Evolutionary conservation across 2,113 vertebrate species (phyloP).

Genomic region (Scolopax mira): DNA sequence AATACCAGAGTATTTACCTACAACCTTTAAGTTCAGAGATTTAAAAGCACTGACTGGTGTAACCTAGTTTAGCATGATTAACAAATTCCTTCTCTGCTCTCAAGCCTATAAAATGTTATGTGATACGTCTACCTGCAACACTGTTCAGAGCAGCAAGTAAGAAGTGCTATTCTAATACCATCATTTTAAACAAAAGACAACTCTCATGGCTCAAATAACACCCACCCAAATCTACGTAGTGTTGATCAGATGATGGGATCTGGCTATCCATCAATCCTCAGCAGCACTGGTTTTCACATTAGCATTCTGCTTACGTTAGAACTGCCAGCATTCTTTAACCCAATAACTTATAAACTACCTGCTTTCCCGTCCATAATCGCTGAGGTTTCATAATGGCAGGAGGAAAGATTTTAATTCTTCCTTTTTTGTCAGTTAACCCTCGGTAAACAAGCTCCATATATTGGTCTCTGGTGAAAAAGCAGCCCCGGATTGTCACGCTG

Average conservation of each 20-base stretch:
- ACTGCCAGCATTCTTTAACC: background rate
- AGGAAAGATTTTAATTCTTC: constrained; percentile 81
- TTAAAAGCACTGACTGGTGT: background rate
- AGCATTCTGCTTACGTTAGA: background rate
- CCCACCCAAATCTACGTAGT: background rate
- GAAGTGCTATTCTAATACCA: background rate
- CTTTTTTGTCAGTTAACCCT: constrained; percentile 89
- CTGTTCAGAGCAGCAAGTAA: background rate
- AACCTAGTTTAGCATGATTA: background rate
- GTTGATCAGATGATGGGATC: background rate
- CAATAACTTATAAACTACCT: constrained; percentile 74
- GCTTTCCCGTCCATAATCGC: constrained; percentile 94
- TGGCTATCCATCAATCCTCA: background rate
- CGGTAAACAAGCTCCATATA: constrained; percentile 93
- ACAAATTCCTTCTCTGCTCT: background rate
- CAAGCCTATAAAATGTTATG: background rate
- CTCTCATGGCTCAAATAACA: background rate
- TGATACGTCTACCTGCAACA: background rate
- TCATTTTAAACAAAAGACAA: background rate
- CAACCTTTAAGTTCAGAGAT: background rate
- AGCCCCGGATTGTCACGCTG: constrained; percentile 90
- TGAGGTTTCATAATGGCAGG: constrained; percentile 88
- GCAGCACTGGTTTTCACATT: background rate
- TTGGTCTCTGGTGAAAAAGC: constrained; percentile 89
- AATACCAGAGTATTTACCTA: background rate